A percentile compares a stretch with the other conserved stretches of the same genome.
These are phyloP conservation scores for Dallia pectoralis DNA, from an alignment of 2,797 vertebrate species.

Conservation along the genomic window DNA sequence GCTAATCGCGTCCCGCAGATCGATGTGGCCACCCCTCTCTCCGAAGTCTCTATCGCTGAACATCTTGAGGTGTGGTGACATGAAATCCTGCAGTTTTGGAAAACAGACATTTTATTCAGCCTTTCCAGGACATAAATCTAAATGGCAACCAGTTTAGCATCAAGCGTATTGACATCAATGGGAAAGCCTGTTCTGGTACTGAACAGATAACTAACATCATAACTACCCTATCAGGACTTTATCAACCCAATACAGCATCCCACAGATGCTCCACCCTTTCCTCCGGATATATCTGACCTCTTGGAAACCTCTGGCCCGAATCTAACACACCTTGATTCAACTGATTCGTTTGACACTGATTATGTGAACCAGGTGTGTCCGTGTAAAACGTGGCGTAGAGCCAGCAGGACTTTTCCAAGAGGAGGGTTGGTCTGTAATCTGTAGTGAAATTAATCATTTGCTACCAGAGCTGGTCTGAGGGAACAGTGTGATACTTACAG, in stretches of 20 bases:
- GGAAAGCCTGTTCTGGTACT: not conserved
- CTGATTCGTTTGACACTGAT: not conserved
- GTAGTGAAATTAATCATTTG: not conserved
- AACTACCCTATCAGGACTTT: not conserved
- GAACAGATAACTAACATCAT: not conserved
- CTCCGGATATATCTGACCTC: not conserved
- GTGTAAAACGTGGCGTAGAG: not conserved
- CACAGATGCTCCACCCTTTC: not conserved
- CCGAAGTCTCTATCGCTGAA: constrained; percentile 85
- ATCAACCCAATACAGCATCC: not conserved
- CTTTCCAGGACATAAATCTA: not conserved
- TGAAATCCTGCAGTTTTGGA: constrained; percentile 76
- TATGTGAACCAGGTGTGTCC: not conserved
- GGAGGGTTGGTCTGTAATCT: not conserved
- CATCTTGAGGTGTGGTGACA: constrained; percentile 86
- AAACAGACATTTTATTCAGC: not conserved
- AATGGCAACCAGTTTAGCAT: no score
- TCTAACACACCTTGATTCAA: not conserved
- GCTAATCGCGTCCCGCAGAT: constrained; percentile 81
- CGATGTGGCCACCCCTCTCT: constrained; percentile 78
- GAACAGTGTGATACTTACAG: constrained; percentile 73
- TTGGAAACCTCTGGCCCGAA: not conserved
- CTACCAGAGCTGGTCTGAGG: not conserved
- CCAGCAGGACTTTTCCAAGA: not conserved
- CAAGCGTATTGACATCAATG: not conserved